A percentile compares a stretch with the other conserved stretches of the same genome.
These are phyloP conservation scores for Nowickia ferox DNA, from an alignment of 2,888 invertebrate species.

Conservation along the genomic window DNA sequence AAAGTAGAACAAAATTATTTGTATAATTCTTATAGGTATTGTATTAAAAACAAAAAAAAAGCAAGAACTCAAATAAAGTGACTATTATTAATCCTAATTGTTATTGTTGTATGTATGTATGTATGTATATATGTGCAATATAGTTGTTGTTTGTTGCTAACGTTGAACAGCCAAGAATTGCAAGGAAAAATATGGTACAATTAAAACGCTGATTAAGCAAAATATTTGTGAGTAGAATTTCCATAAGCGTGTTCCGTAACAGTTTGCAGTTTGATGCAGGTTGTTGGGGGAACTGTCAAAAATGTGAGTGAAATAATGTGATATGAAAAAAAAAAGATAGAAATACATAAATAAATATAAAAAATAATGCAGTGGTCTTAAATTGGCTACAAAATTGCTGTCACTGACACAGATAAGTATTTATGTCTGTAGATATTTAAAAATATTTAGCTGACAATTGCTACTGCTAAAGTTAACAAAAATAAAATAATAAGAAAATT, in stretches of 20 bases:
- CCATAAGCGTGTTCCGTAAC: slow-evolving; percentile 3
- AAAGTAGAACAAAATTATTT: slow-evolving; percentile 40
- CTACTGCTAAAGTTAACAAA: slow-evolving; percentile 4
- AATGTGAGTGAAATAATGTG: slow-evolving; percentile 10
- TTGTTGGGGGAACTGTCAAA: slow-evolving; percentile 27
- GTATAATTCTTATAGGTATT: not conserved
- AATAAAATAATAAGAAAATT: not conserved
- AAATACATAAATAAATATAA: not conserved
- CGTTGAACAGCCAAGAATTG: slow-evolving; percentile 27
- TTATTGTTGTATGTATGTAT: not conserved
- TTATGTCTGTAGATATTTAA: too few species aligned
- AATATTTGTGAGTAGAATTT: slow-evolving; percentile 33
- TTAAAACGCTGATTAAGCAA: slow-evolving; percentile 58
- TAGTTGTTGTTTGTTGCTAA: slow-evolving; percentile 31
- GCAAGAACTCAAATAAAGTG: slow-evolving; percentile 9
- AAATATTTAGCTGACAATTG: not conserved
- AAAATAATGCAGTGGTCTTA: slow-evolving; percentile 7
- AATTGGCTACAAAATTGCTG: not conserved
- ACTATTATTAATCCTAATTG: slow-evolving; percentile 7
- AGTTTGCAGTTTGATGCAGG: slow-evolving; percentile 25
- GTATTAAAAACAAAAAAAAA: slow-evolving; percentile 10
- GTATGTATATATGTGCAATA: not conserved
- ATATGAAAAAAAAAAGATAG: not conserved
- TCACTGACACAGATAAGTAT: not conserved
- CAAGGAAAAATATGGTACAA: slow-evolving; percentile 5